These are phyloP conservation scores for Tragopan temminckii DNA, from an alignment of 2,797 vertebrate genomes.

Conservation along the genomic window DNA sequence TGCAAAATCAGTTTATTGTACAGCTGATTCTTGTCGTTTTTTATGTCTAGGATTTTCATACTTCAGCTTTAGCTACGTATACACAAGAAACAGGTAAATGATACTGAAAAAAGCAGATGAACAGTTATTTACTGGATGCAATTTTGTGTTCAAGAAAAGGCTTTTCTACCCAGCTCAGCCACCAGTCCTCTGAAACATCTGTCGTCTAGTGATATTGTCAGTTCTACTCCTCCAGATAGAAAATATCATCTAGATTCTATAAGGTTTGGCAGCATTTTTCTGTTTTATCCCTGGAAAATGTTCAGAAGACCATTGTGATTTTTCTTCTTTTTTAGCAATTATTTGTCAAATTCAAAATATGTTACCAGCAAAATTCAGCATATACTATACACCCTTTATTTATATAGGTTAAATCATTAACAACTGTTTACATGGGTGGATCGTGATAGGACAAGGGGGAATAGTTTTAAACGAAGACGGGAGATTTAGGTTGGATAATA, in stretches of 20 bases:
- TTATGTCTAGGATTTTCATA: background rate
- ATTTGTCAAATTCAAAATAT: background rate
- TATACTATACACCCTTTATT: background rate
- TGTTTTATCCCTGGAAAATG: background rate
- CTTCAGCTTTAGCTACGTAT: background rate
- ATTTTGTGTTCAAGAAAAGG: background rate
- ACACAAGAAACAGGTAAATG: background rate
- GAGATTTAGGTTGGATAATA: too few relatives aligned
- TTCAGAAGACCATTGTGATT: background rate
- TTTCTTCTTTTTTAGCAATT: background rate
- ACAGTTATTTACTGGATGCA: background rate
- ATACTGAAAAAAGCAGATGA: background rate
- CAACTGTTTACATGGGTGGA: too few relatives aligned
- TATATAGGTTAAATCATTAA: background rate
- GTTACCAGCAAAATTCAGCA: background rate
- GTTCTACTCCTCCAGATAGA: background rate
- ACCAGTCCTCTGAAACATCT: background rate
- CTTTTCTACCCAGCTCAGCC: background rate
- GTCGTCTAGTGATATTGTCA: background rate
- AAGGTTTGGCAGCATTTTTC: background rate
- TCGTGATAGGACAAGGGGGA: too few relatives aligned
- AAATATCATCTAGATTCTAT: background rate
- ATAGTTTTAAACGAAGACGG: too few relatives aligned
- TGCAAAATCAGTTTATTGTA: conserved; percentile 17
- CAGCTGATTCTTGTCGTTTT: conserved; percentile 27